Evolutionary conservation across 2,797 vertebrate species (phyloP).

Genomic region (Mico argentatus): DNA sequence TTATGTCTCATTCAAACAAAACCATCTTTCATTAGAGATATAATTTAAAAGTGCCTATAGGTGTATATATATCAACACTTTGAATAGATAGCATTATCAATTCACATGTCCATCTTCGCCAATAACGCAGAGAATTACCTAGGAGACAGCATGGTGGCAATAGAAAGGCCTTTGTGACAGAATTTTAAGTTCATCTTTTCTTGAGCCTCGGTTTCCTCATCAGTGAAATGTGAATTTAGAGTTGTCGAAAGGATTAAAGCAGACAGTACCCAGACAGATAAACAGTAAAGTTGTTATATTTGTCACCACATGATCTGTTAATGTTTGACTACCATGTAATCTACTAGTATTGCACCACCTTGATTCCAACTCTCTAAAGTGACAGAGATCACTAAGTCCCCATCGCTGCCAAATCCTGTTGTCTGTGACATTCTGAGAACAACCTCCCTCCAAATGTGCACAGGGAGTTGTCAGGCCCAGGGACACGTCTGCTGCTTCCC

Average conservation of each 20-base stretch:
- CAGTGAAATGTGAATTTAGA: neutral
- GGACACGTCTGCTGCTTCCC: neutral
- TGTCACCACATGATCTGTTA: neutral
- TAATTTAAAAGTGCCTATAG: neutral
- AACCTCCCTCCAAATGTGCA: neutral
- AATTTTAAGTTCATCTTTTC: neutral
- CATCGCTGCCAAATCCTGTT: neutral
- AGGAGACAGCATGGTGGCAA: neutral
- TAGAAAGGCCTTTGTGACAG: neutral
- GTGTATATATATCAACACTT: neutral
- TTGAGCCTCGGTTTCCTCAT: neutral
- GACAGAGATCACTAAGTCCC: neutral
- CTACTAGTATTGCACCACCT: neutral
- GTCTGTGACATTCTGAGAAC: neutral
- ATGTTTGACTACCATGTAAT: neutral
- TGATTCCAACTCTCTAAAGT: neutral
- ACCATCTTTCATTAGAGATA: neutral
- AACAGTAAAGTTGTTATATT: neutral
- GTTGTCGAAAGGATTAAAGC: neutral
- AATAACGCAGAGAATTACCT: neutral
- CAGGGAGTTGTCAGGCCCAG: neutral
- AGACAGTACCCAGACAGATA: neutral
- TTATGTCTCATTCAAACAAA: neutral
- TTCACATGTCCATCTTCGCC: neutral
- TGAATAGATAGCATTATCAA: neutral